These are phyloP conservation scores for Marmota flaviventris DNA, from an alignment of 2,113 vertebrate genomes.

Conservation along the genomic window DNA sequence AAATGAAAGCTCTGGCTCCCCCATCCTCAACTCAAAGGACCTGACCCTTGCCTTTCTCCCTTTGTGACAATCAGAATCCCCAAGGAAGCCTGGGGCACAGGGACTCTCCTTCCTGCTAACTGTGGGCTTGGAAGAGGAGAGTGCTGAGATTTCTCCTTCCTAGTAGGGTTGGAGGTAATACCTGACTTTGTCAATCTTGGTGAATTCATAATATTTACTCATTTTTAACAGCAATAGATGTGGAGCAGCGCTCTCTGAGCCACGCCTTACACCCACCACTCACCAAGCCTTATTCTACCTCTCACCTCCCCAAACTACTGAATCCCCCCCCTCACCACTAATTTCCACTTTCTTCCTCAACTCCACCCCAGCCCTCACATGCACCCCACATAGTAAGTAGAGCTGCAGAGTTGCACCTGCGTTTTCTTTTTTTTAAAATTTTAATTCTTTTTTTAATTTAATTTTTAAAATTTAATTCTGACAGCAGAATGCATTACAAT, in stretches of 20 bases:
- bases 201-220: neutral
- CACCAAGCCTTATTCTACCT: neutral
- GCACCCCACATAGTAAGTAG: neutral
- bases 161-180: neutral
- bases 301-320: neutral
- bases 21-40: neutral
- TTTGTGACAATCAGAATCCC: neutral
- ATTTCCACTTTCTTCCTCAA: neutral
- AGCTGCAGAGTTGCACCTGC: neutral
- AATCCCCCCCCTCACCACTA: neutral
- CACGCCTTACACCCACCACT: fast-evolving
- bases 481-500: too few species aligned
- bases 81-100: neutral
- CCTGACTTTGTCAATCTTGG: neutral
- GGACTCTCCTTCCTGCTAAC: neutral
- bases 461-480: too few species aligned
- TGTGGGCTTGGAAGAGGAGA: neutral
- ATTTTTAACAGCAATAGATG: neutral
- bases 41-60: neutral
- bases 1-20: neutral
- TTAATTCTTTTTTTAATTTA: too few species aligned
- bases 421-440: neutral
- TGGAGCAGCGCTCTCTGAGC: neutral
- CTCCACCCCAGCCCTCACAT: neutral
- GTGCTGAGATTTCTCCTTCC: neutral